These are phyloP conservation scores for Phyllostomus discolor DNA, from an alignment of 2,113 vertebrate species.

Conservation along the genomic window DNA sequence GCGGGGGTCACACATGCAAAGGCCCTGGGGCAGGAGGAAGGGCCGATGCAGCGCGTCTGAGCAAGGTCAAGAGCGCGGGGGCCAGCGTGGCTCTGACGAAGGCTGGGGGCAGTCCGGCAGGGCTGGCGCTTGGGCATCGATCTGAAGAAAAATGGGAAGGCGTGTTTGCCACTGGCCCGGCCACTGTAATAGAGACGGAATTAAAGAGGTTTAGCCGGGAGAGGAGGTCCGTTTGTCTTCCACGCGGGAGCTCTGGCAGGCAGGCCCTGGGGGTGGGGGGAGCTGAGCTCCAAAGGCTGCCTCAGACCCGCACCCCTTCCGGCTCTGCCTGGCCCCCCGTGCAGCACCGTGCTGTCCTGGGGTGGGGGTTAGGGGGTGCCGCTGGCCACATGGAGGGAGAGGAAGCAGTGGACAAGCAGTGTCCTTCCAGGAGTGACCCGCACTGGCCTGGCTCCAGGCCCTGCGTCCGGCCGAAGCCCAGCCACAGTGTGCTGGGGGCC, in stretches of 20 bases:
- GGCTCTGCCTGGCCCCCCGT: rapidly evolving
- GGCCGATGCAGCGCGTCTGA: background rate
- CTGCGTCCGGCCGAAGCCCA: background rate
- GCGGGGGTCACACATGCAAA: too few relatives aligned
- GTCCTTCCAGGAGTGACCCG: background rate
- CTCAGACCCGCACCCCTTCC: background rate
- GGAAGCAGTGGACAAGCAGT: background rate
- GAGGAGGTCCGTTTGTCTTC: background rate
- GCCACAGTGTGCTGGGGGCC: background rate
- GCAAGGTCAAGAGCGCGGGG: background rate
- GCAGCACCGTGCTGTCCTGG: too few relatives aligned
- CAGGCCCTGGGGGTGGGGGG: rapidly evolving
- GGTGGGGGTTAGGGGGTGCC: background rate
- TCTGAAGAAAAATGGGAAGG: background rate
- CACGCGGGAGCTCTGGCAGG: background rate
- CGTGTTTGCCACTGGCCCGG: rapidly evolving
- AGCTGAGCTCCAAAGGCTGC: rapidly evolving
- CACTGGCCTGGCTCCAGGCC: background rate
- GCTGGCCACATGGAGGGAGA: rapidly evolving
- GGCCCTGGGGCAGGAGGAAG: background rate
- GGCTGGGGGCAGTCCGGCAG: too few relatives aligned
- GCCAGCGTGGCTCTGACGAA: background rate
- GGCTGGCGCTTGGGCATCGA: background rate
- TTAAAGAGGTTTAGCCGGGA: rapidly evolving
- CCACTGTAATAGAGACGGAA: background rate